phyloP scores from a whole-genome alignment of 2,888 invertebrate genomes.

The Brachypterus glaber region DNA sequence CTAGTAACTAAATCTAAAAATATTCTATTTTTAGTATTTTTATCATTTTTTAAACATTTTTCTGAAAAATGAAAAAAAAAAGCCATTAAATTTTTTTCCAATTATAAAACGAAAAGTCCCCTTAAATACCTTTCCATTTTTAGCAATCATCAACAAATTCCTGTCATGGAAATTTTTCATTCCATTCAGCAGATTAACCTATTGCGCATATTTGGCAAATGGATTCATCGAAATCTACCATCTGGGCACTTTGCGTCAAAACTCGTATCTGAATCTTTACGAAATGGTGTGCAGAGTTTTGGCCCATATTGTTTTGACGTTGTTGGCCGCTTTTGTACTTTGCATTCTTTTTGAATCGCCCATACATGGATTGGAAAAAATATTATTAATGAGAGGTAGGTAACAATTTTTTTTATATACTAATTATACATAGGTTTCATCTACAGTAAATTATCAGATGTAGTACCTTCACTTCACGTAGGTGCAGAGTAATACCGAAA shows the following conservation, averaged over 20 bases:
- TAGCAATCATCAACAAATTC: constrained; percentile 48
- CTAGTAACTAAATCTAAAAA: too few species aligned
- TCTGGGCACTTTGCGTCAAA: constrained; percentile 50
- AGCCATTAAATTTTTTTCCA: too few species aligned
- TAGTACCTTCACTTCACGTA: too few species aligned
- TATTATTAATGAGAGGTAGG: constrained; percentile 45
- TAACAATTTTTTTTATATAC: too few species aligned
- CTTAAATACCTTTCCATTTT: constrained; percentile 27
- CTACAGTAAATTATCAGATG: too few species aligned
- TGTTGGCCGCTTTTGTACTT: constrained; percentile 50
- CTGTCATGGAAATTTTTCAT: constrained; percentile 53
- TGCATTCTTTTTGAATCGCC: constrained; percentile 64
- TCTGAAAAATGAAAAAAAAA: too few species aligned
- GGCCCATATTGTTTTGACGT: constrained; percentile 53
- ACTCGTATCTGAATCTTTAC: constrained; percentile 51
- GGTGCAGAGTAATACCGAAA: too few species aligned
- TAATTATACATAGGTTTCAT: too few species aligned
- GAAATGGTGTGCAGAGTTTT: constrained; percentile 52
- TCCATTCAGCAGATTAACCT: constrained; percentile 59
- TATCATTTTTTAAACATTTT: not conserved
- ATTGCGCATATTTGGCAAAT: constrained; percentile 63
- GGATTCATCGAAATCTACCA: constrained; percentile 60
- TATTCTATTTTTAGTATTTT: not conserved
- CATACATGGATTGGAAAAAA: constrained; percentile 59
- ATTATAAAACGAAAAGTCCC: too few species aligned